These are phyloP conservation scores for Siderastrea radians DNA, from an alignment of 92 coral and sea anemone genomes.

Conservation along the genomic window DNA sequence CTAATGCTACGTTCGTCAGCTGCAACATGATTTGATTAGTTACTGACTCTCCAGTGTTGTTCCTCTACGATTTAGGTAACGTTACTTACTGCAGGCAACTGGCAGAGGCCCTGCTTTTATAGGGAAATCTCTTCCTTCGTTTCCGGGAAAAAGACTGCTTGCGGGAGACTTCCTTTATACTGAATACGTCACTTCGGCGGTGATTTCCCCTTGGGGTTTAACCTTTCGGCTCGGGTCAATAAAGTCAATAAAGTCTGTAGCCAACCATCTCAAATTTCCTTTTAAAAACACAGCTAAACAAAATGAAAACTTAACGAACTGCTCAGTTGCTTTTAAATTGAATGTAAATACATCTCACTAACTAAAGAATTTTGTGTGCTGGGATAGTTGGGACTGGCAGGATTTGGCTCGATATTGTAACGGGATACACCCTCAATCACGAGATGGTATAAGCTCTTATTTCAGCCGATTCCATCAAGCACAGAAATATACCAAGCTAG, in stretches of 20 bases:
- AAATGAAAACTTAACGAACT: too few relatives aligned
- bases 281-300: not conserved
- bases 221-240: not conserved
- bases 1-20: not conserved
- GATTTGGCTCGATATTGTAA: too few relatives aligned
- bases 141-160: not conserved
- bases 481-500: too few relatives aligned
- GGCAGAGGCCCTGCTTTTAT: not conserved
- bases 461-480: too few relatives aligned
- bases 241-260: not conserved
- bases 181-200: not conserved
- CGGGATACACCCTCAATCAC: too few relatives aligned
- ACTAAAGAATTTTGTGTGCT: too few relatives aligned
- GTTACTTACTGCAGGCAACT: not conserved
- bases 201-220: not conserved
- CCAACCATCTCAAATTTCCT: not conserved
- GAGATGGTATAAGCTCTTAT: too few relatives aligned
- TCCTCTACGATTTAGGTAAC: not conserved
- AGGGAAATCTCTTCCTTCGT: not conserved
- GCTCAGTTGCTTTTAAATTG: not conserved
- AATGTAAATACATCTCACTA: too few relatives aligned
- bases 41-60: not conserved
- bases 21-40: not conserved
- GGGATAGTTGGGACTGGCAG: too few relatives aligned
- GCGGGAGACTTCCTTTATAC: not conserved